These are phyloP conservation scores for Ferrisia virgata DNA, from an alignment of 2,888 invertebrate species.

Conservation along the genomic window DNA sequence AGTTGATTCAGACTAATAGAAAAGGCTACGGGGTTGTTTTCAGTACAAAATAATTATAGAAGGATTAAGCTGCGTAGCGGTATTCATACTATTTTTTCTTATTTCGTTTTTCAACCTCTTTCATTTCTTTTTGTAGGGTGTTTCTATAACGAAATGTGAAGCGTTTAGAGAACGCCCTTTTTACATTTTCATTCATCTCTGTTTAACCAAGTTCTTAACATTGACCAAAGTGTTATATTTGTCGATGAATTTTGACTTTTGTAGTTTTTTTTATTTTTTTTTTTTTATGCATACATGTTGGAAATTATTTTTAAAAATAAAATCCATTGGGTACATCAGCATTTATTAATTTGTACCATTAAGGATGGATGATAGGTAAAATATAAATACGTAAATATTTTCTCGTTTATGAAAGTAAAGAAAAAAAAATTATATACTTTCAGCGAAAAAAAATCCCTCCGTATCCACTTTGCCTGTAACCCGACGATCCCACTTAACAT, in stretches of 20 bases:
- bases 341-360: too few species aligned
- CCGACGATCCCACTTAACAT: constrained; percentile 32
- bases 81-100: constrained; percentile 28
- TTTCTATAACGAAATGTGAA: constrained; percentile 24
- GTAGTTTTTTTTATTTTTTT: too few species aligned
- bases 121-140: constrained; percentile 34
- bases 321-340: too few species aligned
- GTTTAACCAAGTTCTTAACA: neutral
- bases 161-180: constrained; percentile 16
- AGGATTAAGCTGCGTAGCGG: constrained; percentile 35
- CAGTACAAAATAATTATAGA: constrained; percentile 43
- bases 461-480: neutral
- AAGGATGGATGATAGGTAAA: too few species aligned
- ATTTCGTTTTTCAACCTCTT: constrained; percentile 19
- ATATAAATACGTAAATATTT: too few species aligned
- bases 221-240: neutral
- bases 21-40: constrained; percentile 40
- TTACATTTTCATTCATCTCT: neutral
- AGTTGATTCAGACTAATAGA: constrained; percentile 45
- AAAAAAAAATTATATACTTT: neutral
- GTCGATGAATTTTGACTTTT: neutral
- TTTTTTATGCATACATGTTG: too few species aligned
- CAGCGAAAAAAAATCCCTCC: neutral
- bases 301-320: too few species aligned
- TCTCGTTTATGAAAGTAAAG: too few species aligned